Evolutionary conservation across 2,113 vertebrate species (phyloP), one percentile per base, ranked within the genome.

Genomic region (Charadrius vociferus): DNA sequence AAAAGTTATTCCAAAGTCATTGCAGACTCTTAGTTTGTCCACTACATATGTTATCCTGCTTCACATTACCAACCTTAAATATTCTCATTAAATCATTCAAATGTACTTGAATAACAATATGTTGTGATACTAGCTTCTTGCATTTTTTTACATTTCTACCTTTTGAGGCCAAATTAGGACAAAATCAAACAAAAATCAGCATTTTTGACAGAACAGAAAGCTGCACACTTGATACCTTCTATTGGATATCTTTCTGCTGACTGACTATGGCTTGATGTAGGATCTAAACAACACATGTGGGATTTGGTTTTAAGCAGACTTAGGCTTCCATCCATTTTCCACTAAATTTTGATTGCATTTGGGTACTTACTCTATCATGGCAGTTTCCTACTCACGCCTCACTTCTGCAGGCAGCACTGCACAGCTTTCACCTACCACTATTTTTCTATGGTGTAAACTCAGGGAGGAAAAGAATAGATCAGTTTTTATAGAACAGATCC

Each of bases 231-330:
- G 5, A 37, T 50, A 12, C 84, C 9, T 81, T 12, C 9, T 41
- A 4, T 41, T 68, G 24, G 13, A 12, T 52, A 67, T 24, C 10
- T 81, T 58, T 22, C 32, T 77, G 17, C 24, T 56, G 43, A 39
- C 7, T 36, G 8, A n/a, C 6, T 86, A 32, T 2, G 1, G 7
- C 17, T 68, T 45, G 22, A 43, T 36, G 65, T 63, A 70, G 10
- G 13, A 49, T 75, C 12, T 81, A 63, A 63, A 67, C 0, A 0
- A 12, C 5, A 1, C 10, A 52, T 8, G 14, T 43, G 12, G 36
- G 13, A 61, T 47, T 47, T 55, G 6, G 10, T 75, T 75, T 67
- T 10, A 75, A 58, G 34, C 13, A 43, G 16, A 17, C 7, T 73
- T 41, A 32, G 14, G 3, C n/a, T 58, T 61, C 43, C 50, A 41